These are phyloP conservation scores for Physocephala rufipes DNA, from an alignment of 2,888 invertebrate genomes.

Conservation along the genomic window DNA sequence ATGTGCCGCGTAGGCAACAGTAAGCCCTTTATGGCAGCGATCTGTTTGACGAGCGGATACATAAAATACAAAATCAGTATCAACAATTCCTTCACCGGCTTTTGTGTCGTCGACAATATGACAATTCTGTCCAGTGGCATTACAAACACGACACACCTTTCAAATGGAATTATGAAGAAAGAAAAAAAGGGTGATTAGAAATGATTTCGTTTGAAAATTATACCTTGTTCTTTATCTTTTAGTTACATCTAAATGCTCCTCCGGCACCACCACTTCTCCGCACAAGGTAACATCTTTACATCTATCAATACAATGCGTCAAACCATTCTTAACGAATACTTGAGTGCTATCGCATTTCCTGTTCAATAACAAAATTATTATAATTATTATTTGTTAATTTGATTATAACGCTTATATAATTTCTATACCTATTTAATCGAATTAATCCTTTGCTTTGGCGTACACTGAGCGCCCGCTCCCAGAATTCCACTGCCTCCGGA, in stretches of 20 bases:
- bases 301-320: conserved; percentile 86
- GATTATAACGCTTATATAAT: too few relatives aligned
- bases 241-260: conserved; percentile 91
- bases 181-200: not conserved
- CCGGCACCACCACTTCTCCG: conserved; percentile 94
- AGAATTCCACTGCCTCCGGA: conserved; percentile 91
- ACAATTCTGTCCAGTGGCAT: conserved; percentile 86
- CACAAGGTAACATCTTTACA: conserved; percentile 90
- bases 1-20: conserved; percentile 97
- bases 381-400: not conserved
- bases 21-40: conserved; percentile 88
- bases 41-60: conserved; percentile 94
- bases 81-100: conserved; percentile 75
- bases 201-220: not conserved
- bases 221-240: not conserved
- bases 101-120: conserved; percentile 69
- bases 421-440: conserved; percentile 80
- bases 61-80: conserved; percentile 95
- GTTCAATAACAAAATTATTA: conserved; percentile 51
- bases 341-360: conserved; percentile 90
- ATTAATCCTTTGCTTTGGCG: conserved; percentile 87
- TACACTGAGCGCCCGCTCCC: conserved; percentile 92
- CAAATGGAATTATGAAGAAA: not conserved
- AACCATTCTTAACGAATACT: conserved; percentile 83
- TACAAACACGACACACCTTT: conserved; percentile 87